Evolutionary conservation across 2,888 invertebrate genomes (phyloP), one percentile per base, ranked within the genome.

Genomic region (Platycheirus albimanus): DNA sequence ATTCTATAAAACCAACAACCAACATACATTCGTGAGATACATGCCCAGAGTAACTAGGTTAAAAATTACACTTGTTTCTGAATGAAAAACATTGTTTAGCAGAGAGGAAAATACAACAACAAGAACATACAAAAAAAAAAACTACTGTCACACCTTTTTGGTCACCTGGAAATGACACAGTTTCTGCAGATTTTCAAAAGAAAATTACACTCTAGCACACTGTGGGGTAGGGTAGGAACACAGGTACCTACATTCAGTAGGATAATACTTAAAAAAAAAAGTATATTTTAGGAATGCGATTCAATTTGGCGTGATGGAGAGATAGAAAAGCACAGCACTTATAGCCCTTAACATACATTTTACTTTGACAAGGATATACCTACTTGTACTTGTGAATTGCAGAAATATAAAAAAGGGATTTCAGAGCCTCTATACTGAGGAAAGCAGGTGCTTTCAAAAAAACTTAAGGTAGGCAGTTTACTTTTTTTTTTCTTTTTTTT

Each of bases 1-100:
- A 33, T 20, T n/a, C n/a, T n/a, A n/a, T n/a, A n/a, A n/a, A n/a
- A 33, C 49, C n/a, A 49, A 28, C 36, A n/a, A n/a, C n/a, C n/a
- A 24, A 61, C 38, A 71, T 52, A 58, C 64, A 64, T 41, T 33
- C 24, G 10, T 17, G 19, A 13, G 58, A 58, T 47, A 58, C 66
- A 72, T 67, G 63, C 56, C 69, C 75, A 69, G 15, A 58, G 75
- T 80, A 76, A 80, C 70, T 80, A 33, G 80, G 80, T 75, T 80
- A 70, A 75, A 80, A 76, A 80, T 80, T 76, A 76, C 80, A 80
- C 80, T 80, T 80, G 75, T 69, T 69, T 75, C 52, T 58, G 38
- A 76, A 80, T 52, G 30, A 70, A 76, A 45, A 75, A 80, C 76
- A 76, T 80, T 75, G 75, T 75, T 74, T 54, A 45, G 66, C 11